Conservation (phyloP, 2,113 vertebrate genomes). For the Boleophthalmus pectinirostris region DNA sequence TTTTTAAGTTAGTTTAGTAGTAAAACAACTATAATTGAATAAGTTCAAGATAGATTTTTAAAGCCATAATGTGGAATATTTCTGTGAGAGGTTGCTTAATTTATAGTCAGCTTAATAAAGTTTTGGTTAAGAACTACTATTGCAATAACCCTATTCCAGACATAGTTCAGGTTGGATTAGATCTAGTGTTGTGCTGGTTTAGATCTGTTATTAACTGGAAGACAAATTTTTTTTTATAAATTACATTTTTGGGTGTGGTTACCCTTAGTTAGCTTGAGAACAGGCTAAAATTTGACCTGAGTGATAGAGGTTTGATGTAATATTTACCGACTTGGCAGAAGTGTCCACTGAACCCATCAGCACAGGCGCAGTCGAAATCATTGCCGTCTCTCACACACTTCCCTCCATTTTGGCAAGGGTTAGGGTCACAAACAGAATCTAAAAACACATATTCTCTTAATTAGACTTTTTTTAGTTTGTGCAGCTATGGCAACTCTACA, state of each 20-base stretch:
- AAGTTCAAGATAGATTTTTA: too few species aligned
- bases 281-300: not conserved
- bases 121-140: not conserved
- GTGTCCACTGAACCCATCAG: slow-evolving; percentile 56
- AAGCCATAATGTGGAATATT: too few species aligned
- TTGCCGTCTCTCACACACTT: slow-evolving; percentile 53
- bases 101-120: not conserved
- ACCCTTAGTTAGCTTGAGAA: not conserved
- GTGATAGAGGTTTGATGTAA: not conserved
- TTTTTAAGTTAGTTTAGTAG: too few species aligned
- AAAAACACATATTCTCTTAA: not conserved
- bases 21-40: too few species aligned
- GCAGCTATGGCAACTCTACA: not conserved
- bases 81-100: not conserved
- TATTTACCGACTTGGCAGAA: slow-evolving; percentile 77
- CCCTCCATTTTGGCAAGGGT: slow-evolving; percentile 74
- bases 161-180: not conserved
- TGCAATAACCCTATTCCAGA: not conserved
- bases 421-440: slow-evolving; percentile 66
- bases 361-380: slow-evolving; percentile 73
- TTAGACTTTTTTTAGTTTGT: not conserved
- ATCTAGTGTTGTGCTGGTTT: too few species aligned
- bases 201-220: too few species aligned
- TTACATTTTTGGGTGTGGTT: not conserved
- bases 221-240: too few species aligned